These are phyloP conservation scores for Argyrosomus japonicus DNA, from an alignment of 2,113 vertebrate genomes.

Conservation along the genomic window DNA sequence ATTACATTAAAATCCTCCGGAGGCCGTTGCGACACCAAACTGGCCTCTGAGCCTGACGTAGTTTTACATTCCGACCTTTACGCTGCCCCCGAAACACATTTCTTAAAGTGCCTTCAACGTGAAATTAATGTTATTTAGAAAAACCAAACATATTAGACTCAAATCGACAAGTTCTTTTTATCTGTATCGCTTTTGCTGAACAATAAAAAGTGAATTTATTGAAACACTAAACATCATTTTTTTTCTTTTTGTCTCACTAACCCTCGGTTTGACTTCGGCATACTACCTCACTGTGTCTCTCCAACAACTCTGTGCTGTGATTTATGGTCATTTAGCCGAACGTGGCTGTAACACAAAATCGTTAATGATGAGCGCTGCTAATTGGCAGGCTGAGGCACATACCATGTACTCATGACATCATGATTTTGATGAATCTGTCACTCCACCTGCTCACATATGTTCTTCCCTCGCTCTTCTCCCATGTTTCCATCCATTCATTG, in stretches of 20 bases:
- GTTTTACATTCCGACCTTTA: constrained; percentile 41
- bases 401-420: constrained; percentile 33
- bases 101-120: constrained; percentile 65
- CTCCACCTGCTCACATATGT: constrained; percentile 4
- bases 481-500: neutral
- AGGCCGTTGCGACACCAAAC: constrained; percentile 7
- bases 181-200: constrained; percentile 57
- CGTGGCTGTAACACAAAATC: constrained; percentile 25
- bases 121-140: constrained; percentile 33
- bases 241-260: neutral
- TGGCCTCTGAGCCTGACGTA: neutral
- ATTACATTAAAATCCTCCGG: neutral
- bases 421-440: constrained; percentile 38
- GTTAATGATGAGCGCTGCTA: constrained; percentile 29
- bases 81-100: neutral
- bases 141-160: constrained; percentile 13
- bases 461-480: neutral
- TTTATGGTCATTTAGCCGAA: constrained; percentile 10
- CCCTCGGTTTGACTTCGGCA: neutral
- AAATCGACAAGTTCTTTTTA: constrained; percentile 46
- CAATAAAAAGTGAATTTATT: constrained; percentile 71
- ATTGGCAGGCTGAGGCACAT: constrained; percentile 24
- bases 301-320: neutral
- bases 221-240: neutral
- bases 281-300: neutral